Evolutionary conservation across 2,888 invertebrate species (phyloP), one percentile per base, ranked within the genome.

Genomic region (Archaeoteleia sp.): DNA sequence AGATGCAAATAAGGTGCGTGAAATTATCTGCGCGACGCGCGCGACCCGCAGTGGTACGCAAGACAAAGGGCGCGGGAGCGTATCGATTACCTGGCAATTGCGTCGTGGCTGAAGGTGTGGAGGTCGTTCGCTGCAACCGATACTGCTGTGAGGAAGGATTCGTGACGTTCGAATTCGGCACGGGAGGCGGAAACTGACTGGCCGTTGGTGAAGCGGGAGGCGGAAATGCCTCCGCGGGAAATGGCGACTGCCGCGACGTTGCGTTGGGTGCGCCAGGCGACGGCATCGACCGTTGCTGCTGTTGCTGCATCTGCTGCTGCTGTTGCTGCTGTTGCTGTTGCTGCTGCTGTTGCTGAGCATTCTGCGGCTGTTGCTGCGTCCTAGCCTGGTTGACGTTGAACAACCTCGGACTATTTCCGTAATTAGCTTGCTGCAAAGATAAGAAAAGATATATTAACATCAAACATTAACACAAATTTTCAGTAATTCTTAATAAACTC

Each of bases 261-360:
- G 86, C 85, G 67, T 58, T 58, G 13, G 87, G 84, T 57, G 84
- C 86, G 61, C 88, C 86, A 10, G 85, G 85, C 39, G 85, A 85
- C 78, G 96, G 89, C 95, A 96, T 95, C 20, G 95, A 94, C 87
- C 95, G 95, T 85, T 95, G 92, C 75, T 88, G 91, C 85, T 92
- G 92, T 78, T 92, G 92, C 63, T 91, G 87, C 58, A 86, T 85
- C 75, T 72, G 87, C 77, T 84, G 89, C 78, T 83, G 87, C 67
- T 85, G 85, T 80, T 69, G 51, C 20, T 32, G 75, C n/a, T 73
- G 70, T 17, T 73, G 91, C 77, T 82, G 89, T 62, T 91, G 87
- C 58, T 86, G 85, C 75, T 72, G 87, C 77, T 84, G 89, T 78
- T 83, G 87, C 67, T 85, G 85, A 80, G 70, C 54, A 25, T 32